Evolutionary conservation across 2,888 invertebrate species (phyloP), one percentile per base, ranked within the genome.

Genomic region (Aromia moschata): DNA sequence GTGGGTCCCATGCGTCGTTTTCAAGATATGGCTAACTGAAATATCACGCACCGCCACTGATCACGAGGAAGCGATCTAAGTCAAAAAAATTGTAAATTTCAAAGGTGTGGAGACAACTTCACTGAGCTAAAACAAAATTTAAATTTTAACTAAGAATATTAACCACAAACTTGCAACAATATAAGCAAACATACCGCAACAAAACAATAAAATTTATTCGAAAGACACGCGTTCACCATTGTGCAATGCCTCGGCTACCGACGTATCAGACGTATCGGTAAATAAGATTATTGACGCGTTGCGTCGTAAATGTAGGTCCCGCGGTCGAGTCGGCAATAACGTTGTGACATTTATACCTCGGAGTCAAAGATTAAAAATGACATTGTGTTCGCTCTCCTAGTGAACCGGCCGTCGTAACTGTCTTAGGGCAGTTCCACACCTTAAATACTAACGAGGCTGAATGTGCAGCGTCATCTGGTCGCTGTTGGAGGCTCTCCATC

Each of bases 371-470:
- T 18, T 41, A 41, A 41, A n/a, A n/a, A 41, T 41, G 41, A 18
- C 41, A 40, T 40, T 40, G 41, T 41, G 18, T 41, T 41, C 15
- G 14, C 38, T 41, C 9, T 40, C 40, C 40, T 33, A 17, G 17
- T 17, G 17, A 40, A 16, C 14, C 41, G 41, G 15, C 18, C 55
- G 33, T 43, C 37, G 40, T 52, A 56, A 52, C 56, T 49, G 60
- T 67, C 60, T 67, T 69, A 67, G 65, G 67, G 62, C 55, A 64
- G 60, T 69, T 71, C 72, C 74, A 70, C 74, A 72, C 74, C 74
- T 73, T 71, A 69, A 69, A 74, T 72, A 69, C 69, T 70, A 74
- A 72, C 70, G 67, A 72, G 70, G 43, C 66, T 65, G 69, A 73
- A 71, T 72, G 60, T 70, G 72, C 72, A 65, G 67, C 67, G 72